A percentile compares a stretch with the other conserved stretches of the same genome.
These are phyloP conservation scores for Drosophila guanche DNA, from an alignment of 1,140 invertebrate genomes.

Conservation along the genomic window DNA sequence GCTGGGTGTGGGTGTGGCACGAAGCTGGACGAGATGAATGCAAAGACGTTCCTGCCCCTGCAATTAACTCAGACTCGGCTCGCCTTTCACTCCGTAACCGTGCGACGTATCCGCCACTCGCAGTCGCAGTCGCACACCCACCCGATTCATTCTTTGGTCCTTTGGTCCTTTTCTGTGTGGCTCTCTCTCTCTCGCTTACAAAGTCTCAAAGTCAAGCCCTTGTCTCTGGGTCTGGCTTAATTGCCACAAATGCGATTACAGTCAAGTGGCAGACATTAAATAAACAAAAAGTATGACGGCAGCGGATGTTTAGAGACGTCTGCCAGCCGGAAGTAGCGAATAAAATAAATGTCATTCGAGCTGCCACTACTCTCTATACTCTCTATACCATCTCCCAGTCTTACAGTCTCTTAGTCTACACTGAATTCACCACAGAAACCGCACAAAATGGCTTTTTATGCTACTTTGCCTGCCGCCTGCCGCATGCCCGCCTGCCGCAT, in stretches of 20 bases:
- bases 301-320: slow-evolving; percentile 77
- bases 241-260: slow-evolving; percentile 80
- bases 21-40: slow-evolving; percentile 19
- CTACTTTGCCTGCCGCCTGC: slow-evolving; percentile 31
- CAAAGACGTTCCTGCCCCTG: slow-evolving; percentile 62
- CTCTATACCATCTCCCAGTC: neutral
- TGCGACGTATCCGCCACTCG: slow-evolving; percentile 2
- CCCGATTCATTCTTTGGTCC: slow-evolving; percentile 10
- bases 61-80: slow-evolving; percentile 58
- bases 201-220: slow-evolving; percentile 69
- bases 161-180: slow-evolving; percentile 22
- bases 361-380: neutral
- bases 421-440: slow-evolving; percentile 49
- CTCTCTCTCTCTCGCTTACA: neutral
- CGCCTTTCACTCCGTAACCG: slow-evolving; percentile 15
- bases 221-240: slow-evolving; percentile 65
- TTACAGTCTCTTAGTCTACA: neutral
- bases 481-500: neutral
- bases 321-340: slow-evolving; percentile 77
- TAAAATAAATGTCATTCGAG: slow-evolving; percentile 78
- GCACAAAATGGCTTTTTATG: slow-evolving; percentile 80
- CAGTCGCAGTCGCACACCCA: neutral
- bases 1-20: neutral
- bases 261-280: slow-evolving; percentile 78
- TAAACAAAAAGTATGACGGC: slow-evolving; percentile 78